Percentiles rank a stretch among this genome's conserved stretches.
These are phyloP conservation scores for Anneissia japonica DNA, from an alignment of 35 echinoderm and acorn worm genomes.

Conservation along the genomic window DNA sequence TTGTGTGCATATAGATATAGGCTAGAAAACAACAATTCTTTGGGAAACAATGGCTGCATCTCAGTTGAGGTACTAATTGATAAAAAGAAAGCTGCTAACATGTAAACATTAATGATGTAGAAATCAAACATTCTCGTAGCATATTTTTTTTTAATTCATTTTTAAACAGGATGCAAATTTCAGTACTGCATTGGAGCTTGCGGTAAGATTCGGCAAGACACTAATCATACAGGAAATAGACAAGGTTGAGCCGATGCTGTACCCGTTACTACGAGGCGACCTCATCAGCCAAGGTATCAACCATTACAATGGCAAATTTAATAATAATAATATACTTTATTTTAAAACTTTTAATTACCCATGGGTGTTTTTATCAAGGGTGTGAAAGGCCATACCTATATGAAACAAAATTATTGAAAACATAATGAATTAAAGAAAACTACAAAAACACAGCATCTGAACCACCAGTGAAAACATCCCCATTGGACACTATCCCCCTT, in stretches of 20 bases:
- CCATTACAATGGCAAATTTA: background rate
- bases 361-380: background rate
- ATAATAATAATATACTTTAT: background rate
- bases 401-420: background rate
- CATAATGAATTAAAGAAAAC: too few relatives aligned
- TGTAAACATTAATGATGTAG: too few relatives aligned
- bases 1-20: too few relatives aligned
- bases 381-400: background rate
- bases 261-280: constrained; percentile 79
- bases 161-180: constrained; percentile 80
- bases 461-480: too few relatives aligned
- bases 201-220: constrained; percentile 92
- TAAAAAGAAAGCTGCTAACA: too few relatives aligned
- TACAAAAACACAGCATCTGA: too few relatives aligned
- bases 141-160: background rate
- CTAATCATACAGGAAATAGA: constrained; percentile 98
- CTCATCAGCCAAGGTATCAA: constrained; percentile 90
- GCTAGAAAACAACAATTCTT: too few relatives aligned
- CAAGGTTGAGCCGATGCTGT: constrained; percentile 83
- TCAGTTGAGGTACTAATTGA: too few relatives aligned
- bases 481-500: too few relatives aligned
- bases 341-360: background rate
- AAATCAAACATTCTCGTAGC: too few relatives aligned
- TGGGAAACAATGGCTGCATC: too few relatives aligned
- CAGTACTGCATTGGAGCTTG: constrained; percentile 83